A percentile compares a stretch with the other conserved stretches of the same genome.
phyloP scores from a whole-genome alignment of 2,797 vertebrate species.

The Pelodytes ibericus region DNA sequence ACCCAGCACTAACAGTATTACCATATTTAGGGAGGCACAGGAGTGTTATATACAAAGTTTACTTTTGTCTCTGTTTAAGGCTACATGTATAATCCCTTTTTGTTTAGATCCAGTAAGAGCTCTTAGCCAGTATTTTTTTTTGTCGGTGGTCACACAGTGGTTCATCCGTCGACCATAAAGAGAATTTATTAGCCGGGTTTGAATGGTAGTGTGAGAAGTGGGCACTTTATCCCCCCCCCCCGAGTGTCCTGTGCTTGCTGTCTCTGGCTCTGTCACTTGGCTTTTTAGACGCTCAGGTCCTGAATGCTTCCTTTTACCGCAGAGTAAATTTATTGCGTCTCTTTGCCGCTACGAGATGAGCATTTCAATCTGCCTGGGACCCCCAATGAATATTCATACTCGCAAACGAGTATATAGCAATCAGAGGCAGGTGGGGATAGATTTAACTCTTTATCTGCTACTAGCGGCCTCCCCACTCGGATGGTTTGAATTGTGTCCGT shows the following conservation, averaged over 20 bases:
- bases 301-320: constrained; percentile 33
- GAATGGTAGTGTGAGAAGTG: constrained; percentile 32
- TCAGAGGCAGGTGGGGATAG: background rate
- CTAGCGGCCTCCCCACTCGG: too few species aligned
- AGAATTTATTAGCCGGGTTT: constrained; percentile 35
- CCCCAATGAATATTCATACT: constrained; percentile 19
- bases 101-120: background rate
- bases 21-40: too few species aligned
- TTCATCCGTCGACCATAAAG: constrained; percentile 36
- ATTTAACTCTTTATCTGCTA: background rate
- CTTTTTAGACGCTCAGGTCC: constrained; percentile 6
- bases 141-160: constrained; percentile 13
- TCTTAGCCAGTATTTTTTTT: background rate
- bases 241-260: background rate
- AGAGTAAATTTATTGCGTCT: constrained; percentile 35
- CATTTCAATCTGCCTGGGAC: constrained; percentile 9
- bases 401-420: background rate
- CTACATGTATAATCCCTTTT: background rate
- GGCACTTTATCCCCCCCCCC: constrained; percentile 18
- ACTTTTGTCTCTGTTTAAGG: background rate
- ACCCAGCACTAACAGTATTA: too few species aligned
- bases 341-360: constrained; percentile 21
- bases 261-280: constrained; percentile 7
- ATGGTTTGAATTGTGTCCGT: too few species aligned
- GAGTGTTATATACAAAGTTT: background rate